phyloP scores from a whole-genome alignment of 2,888 invertebrate species.

The Sarcophaga caerulescens region DNA sequence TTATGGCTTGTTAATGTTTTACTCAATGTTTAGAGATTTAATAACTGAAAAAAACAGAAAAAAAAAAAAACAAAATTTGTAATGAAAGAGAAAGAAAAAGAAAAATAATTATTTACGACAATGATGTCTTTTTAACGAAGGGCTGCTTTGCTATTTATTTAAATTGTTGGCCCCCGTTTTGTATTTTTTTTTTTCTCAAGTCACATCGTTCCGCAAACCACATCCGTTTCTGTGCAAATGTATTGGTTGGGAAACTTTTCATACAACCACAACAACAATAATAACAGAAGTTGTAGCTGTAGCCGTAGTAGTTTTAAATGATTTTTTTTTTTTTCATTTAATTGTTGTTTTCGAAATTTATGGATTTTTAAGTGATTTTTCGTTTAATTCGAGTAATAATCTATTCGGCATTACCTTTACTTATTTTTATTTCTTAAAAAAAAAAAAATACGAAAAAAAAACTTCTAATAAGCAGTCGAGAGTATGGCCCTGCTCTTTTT shows the following conservation, averaged over 20 bases:
- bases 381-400: conserved; percentile 39
- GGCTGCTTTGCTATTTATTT: conserved; percentile 48
- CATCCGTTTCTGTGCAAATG: conserved; percentile 62
- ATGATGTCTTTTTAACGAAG: conserved; percentile 65
- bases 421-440: too few species aligned
- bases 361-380: conserved; percentile 64
- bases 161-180: conserved; percentile 10
- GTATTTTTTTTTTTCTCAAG: background rate
- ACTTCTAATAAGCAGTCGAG: too few species aligned
- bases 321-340: conserved; percentile 24
- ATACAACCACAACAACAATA: background rate
- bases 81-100: conserved; percentile 7
- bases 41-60: background rate
- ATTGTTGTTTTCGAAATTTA: conserved; percentile 41
- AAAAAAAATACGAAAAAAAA: too few species aligned
- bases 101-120: conserved; percentile 58
- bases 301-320: background rate
- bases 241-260: conserved; percentile 19
- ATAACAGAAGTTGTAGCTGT: background rate
- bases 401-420: conserved; percentile 73
- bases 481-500: too few species aligned
- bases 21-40: conserved; percentile 14
- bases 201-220: conserved; percentile 32
- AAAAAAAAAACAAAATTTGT: background rate
- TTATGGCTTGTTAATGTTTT: conserved; percentile 51